Percentiles rank a stretch among this genome's conserved stretches.
Conservation (phyloP, 1,140 invertebrate species). For the Contarinia nasturtii region DNA sequence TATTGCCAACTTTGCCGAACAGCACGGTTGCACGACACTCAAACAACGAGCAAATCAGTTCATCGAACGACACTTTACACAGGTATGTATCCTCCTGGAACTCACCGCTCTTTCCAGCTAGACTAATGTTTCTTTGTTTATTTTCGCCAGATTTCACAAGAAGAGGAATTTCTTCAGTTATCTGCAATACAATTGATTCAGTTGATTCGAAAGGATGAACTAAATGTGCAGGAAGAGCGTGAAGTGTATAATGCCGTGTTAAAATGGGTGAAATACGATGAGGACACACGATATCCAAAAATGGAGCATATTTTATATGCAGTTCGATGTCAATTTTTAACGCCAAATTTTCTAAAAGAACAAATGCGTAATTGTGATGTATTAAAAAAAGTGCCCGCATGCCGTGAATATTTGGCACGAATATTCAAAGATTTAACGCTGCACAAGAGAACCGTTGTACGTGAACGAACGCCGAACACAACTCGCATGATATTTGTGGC, state of each 20-base stretch:
- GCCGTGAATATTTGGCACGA: constrained; percentile 70
- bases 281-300: constrained; percentile 59
- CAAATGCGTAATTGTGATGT: constrained; percentile 82
- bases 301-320: constrained; percentile 74
- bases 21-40: constrained; percentile 68
- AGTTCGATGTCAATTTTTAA: constrained; percentile 76
- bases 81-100: constrained; percentile 27
- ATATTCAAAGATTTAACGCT: constrained; percentile 77
- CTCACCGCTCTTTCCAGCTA: neutral
- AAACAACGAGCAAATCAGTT: constrained; percentile 73
- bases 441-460: constrained; percentile 60
- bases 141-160: constrained; percentile 50
- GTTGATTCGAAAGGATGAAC: constrained; percentile 66
- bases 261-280: constrained; percentile 76
- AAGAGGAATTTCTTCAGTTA: constrained; percentile 77
- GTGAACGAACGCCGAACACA: constrained; percentile 66
- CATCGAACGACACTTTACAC: constrained; percentile 75
- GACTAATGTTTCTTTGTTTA: constrained; percentile 6
- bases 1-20: constrained; percentile 79
- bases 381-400: constrained; percentile 70
- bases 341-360: constrained; percentile 72
- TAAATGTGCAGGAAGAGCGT: constrained; percentile 76
- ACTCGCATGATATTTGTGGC: constrained; percentile 75
- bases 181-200: constrained; percentile 57
- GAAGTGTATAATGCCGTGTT: constrained; percentile 84